Base-by-base conservation (phyloP, 2,888 invertebrate species). In the Apamea epomidion region DNA sequence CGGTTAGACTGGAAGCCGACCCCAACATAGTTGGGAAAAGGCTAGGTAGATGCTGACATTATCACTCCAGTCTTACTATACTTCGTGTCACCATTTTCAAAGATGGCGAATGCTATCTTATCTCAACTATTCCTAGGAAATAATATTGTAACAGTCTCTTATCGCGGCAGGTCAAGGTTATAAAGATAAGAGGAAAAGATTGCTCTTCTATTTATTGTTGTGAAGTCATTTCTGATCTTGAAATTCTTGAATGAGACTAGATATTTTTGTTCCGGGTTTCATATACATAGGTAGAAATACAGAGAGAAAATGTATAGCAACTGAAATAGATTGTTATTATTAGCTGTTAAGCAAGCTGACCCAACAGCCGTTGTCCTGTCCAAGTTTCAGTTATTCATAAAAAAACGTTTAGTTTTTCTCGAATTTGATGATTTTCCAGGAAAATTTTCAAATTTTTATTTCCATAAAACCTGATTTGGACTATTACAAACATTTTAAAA, bases 81-180 rank as follows among this genome's bases (percentile, higher is more conserved):
- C 37, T 74, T 62, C n/a, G 21, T 37, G 42, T 6, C 45, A 8
- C 45, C 6, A 25, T 10, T 58, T 69, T 72, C 64, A 67, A 62
- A 78, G 65, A 74, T 76, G 54, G 72, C 48, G 37, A 32, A 48
- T 45, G 29, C 3, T 32, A 69, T 72, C 62, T 82, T 77, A 84
- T 71, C 78, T 58, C 25, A 32, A 1, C 29, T 64, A 83, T 78
- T 70, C 62, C 67, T 84, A 81, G 77, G 42, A 68, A 87, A 81
- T 67, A 87, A 81, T 62, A 70, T 62, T 67, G 51, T 62, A 32
- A n/a, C 69, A 54, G 12, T 54, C n/a, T 14, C 64, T 62, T 86
- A 86, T 86, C 87, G 12, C 4, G 58, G 7, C 76, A 72, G 84
- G 84, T 84, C 84, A 86, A 87, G 87, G 86, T 84, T 71, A 8